Percentiles rank a stretch among this genome's conserved stretches.
These are phyloP conservation scores for Aegithalos caudatus DNA, from an alignment of 2,113 vertebrate genomes.

Conservation along the genomic window DNA sequence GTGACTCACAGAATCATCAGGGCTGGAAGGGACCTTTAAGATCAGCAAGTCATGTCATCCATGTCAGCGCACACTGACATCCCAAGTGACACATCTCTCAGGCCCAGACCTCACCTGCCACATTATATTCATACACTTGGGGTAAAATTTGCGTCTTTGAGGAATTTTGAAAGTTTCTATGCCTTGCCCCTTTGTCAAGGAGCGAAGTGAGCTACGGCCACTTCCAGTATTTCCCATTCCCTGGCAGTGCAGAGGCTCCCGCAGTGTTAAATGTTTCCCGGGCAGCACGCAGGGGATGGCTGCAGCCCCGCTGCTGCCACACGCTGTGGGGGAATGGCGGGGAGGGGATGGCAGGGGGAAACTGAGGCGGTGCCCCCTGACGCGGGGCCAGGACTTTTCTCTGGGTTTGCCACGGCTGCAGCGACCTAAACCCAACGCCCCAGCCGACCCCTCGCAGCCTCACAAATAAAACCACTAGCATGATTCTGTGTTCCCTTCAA, in stretches of 20 bases:
- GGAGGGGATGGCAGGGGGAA: background rate
- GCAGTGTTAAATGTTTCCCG: background rate
- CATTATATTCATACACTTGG: background rate
- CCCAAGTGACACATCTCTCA: background rate
- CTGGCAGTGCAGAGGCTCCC: background rate
- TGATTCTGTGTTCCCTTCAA: background rate
- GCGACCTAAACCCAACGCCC: background rate
- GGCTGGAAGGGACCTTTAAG: background rate
- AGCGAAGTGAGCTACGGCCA: background rate
- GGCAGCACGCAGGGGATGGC: fast-evolving
- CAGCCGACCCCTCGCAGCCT: background rate
- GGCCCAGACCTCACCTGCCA: background rate
- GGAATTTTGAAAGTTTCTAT: background rate
- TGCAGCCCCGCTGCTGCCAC: background rate
- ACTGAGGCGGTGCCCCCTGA: background rate
- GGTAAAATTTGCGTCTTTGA: background rate
- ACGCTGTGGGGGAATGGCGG: background rate
- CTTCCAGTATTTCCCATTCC: background rate
- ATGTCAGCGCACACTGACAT: background rate
- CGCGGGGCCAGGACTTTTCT: background rate
- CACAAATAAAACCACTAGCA: background rate
- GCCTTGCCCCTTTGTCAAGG: background rate
- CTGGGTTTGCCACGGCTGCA: background rate
- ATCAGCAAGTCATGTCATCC: background rate
- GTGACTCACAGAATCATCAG: background rate